Percentiles rank a stretch among this genome's conserved stretches.
Evolutionary conservation across 2,113 vertebrate species (phyloP).

Genomic region (Chaetura pelagica): DNA sequence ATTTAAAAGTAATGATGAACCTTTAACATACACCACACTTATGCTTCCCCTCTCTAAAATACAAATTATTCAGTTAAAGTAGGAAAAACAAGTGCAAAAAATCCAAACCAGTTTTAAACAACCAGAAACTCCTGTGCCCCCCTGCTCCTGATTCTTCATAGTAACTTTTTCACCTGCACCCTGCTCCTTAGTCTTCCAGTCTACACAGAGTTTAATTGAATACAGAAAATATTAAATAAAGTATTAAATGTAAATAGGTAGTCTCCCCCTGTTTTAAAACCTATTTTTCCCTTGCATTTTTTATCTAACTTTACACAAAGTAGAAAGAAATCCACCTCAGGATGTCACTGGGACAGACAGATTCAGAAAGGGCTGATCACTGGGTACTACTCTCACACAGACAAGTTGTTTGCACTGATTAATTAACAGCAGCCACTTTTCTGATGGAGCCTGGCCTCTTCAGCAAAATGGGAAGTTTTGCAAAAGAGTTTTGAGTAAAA

Average conservation of each 20-base stretch:
- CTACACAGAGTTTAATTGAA: not conserved
- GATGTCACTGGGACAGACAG: accelerated
- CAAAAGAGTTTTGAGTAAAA: not conserved
- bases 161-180: not conserved
- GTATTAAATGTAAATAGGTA: not conserved
- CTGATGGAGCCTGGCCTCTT: not conserved
- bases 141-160: not conserved
- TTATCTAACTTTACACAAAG: not conserved
- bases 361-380: not conserved
- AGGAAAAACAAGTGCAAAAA: not conserved
- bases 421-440: not conserved
- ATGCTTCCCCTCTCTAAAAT: not conserved
- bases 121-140: not conserved
- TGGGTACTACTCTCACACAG: not conserved
- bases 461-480: not conserved
- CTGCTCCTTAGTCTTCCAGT: not conserved
- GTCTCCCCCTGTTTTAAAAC: not conserved
- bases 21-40: not conserved
- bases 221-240: not conserved
- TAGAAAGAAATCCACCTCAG: not conserved
- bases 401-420: not conserved
- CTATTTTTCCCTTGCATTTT: not conserved
- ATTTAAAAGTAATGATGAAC: not conserved
- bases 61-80: not conserved
- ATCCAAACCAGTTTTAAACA: not conserved